Evolutionary conservation across 2,888 invertebrate species (phyloP).

Genomic region (Acanthococcus lagerstroemiae): DNA sequence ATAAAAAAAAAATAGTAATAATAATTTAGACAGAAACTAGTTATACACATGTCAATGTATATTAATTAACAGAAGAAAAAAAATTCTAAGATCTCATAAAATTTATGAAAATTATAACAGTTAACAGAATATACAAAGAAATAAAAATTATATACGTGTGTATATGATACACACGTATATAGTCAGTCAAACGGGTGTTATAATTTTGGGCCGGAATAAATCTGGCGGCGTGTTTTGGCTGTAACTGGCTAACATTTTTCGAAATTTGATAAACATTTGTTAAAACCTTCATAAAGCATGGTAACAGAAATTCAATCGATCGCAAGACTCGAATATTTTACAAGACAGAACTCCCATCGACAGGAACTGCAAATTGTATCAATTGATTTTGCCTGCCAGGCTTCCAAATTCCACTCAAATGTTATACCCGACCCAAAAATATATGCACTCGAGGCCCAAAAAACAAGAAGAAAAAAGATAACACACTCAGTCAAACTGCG

Average conservation of each 20-base stretch:
- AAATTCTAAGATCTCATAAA: constrained; percentile 24
- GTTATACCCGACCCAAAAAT: constrained; percentile 21
- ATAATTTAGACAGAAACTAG: constrained; percentile 25
- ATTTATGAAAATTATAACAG: constrained; percentile 27
- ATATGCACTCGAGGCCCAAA: constrained; percentile 27
- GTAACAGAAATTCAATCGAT: too few species aligned
- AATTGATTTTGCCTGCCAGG: too few species aligned
- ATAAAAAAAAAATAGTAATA: constrained; percentile 19
- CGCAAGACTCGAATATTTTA: too few species aligned
- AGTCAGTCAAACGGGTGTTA: constrained; percentile 28
- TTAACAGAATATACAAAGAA: constrained; percentile 25
- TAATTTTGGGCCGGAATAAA: constrained; percentile 16
- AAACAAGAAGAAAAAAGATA: background rate
- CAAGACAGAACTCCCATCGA: too few species aligned
- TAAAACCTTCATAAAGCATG: too few species aligned
- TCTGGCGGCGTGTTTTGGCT: background rate
- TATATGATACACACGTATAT: constrained; percentile 5
- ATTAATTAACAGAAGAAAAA: constrained; percentile 12
- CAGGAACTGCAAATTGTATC: too few species aligned
- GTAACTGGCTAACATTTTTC: too few species aligned
- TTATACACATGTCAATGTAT: constrained; percentile 27
- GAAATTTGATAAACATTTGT: too few species aligned
- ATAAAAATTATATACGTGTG: constrained; percentile 2
- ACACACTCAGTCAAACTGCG: constrained; percentile 25
- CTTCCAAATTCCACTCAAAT: background rate